phyloP scores from a whole-genome alignment of 2,888 invertebrate species.

The Megalurothrips usitatus region DNA sequence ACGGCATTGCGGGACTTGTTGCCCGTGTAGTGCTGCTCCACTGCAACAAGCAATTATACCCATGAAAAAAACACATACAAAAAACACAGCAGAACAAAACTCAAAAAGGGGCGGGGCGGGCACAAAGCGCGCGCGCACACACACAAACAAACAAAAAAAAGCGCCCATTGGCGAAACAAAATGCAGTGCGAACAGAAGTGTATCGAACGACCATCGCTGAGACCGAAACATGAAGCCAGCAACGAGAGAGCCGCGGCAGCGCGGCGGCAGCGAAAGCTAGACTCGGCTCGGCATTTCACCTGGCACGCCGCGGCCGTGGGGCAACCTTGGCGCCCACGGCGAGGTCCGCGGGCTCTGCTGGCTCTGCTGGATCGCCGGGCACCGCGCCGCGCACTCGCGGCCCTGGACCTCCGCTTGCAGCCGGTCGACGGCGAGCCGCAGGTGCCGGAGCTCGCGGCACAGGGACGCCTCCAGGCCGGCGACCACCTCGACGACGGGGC shows the following conservation, averaged over 20 bases:
- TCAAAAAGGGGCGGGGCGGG: not conserved
- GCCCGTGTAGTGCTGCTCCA: constrained; percentile 68
- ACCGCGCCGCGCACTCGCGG: not conserved
- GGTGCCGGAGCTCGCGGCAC: constrained; percentile 32
- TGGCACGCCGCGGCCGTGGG: too few species aligned
- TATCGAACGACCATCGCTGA: not conserved
- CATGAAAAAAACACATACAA: not conserved
- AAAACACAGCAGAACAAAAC: not conserved
- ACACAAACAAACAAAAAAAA: not conserved
- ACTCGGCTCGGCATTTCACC: too few species aligned
- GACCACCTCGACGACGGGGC: not conserved
- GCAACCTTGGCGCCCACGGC: not conserved
- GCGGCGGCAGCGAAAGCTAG: too few species aligned
- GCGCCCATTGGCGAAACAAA: not conserved
- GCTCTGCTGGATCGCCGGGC: not conserved
- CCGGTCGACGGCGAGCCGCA: constrained; percentile 30
- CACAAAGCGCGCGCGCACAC: not conserved
- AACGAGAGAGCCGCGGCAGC: too few species aligned
- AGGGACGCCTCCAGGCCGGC: constrained; percentile 33
- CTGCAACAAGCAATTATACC: constrained; percentile 47
- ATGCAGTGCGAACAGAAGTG: not conserved
- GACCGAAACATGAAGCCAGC: not conserved
- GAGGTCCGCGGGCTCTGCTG: not conserved
- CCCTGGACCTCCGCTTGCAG: constrained; percentile 28
- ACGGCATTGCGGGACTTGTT: constrained; percentile 71